Conservation (phyloP, 1,140 invertebrate genomes). For the Mycetomoellerius zeteki region DNA sequence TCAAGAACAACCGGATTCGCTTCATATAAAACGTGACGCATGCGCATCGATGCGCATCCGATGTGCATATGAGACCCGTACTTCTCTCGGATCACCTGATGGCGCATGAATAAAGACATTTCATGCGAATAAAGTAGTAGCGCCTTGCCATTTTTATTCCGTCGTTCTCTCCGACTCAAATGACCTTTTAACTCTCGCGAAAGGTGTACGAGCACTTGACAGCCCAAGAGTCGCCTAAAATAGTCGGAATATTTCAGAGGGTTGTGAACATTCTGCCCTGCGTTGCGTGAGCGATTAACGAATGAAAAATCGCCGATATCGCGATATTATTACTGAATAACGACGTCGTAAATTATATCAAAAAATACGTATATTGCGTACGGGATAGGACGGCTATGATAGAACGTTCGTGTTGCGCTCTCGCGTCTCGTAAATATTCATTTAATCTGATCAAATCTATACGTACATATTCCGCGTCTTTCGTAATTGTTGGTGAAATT, state of each 20-base stretch:
- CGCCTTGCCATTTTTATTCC: conserved; percentile 16
- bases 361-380: conserved; percentile 45
- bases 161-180: conserved; percentile 4
- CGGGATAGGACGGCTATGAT: not conserved
- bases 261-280: not conserved
- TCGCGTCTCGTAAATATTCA: conserved; percentile 75
- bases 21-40: not conserved
- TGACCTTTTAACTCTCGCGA: conserved; percentile 10
- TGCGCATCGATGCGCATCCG: not conserved
- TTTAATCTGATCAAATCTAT: conserved; percentile 78
- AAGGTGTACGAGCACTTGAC: conserved; percentile 17
- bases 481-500: conserved; percentile 77
- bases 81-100: not conserved
- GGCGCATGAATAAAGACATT: not conserved
- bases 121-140: conserved; percentile 20
- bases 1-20: conserved; percentile 1
- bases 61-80: no score
- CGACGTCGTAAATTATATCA: conserved; percentile 49
- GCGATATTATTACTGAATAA: conserved; percentile 13
- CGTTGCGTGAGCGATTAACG: conserved; percentile 31
- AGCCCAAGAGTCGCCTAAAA: not conserved
- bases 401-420: conserved; percentile 11
- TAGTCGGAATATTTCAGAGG: not conserved
- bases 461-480: conserved; percentile 76
- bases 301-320: not conserved